Evolutionary conservation across 2,888 invertebrate species (phyloP).

Genomic region (Drosophila multiciliata): DNA sequence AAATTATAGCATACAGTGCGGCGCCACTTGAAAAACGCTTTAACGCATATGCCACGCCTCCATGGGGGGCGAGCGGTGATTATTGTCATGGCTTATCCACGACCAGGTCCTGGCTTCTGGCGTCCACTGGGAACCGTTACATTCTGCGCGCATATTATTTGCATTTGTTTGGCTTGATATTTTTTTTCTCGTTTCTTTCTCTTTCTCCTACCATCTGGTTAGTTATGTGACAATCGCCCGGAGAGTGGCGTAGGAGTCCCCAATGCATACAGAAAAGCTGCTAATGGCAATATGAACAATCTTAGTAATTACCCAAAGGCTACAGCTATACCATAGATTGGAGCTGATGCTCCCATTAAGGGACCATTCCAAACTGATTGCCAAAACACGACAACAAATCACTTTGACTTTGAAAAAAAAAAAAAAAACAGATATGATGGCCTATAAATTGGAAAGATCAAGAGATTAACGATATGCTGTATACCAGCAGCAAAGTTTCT

Average conservation of each 20-base stretch:
- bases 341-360: not conserved
- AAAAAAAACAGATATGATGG: not conserved
- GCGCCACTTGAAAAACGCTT: slow-evolving; percentile 63
- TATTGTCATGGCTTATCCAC: slow-evolving; percentile 8
- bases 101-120: slow-evolving; percentile 9
- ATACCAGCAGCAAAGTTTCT: not conserved
- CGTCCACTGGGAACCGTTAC: slow-evolving; percentile 32
- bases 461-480: not conserved
- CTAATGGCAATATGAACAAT: slow-evolving; percentile 51
- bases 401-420: not conserved
- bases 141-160: slow-evolving; percentile 37
- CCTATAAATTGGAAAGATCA: not conserved
- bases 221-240: slow-evolving; percentile 31
- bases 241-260: slow-evolving; percentile 34
- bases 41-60: slow-evolving; percentile 58
- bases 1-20: slow-evolving; percentile 59
- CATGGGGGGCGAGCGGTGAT: not conserved
- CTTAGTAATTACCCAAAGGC: slow-evolving; percentile 42
- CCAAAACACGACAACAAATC: not conserved
- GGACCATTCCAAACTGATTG: slow-evolving; percentile 9
- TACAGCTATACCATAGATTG: slow-evolving; percentile 1
- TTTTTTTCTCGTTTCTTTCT: not conserved
- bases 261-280: slow-evolving; percentile 18
- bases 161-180: slow-evolving; percentile 46
- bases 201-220: slow-evolving; percentile 19